Base-by-base conservation (phyloP, 2,888 invertebrate species). In the Anthoptus insignis region DNA sequence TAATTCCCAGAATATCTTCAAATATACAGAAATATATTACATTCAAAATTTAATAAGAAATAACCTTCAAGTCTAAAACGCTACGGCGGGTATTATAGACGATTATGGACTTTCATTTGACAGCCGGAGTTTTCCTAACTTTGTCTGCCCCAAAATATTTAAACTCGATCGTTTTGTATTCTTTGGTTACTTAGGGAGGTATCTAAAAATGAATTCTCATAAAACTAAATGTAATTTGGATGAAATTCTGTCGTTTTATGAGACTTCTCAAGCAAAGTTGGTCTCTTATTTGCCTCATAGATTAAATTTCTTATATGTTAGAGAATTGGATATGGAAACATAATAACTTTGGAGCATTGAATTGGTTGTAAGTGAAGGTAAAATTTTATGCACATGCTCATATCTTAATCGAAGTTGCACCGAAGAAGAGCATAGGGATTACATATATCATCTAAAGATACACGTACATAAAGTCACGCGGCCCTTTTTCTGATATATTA, bases 181-280 rank as follows among this genome's bases (percentile, higher is more conserved):
- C 63, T 64, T 61, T 60, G 29, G 59, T 64, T 59, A 61, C 66
- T 65, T 50, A 66, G 59, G 64, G 58, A 68, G 63, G 60, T 63
- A 70, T 72, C 73, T 68, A 64, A 71, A 45, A 75, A 77, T 73
- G 77, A 76, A 75, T 78, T 76, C 76, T 70, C 67, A 66, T 77
- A 77, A 79, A 80, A 77, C 76, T 75, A 73, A 74, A 73, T 74
- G 60, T 68, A 68, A 73, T 72, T 76, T 72, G 74, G 71, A 73
- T 64, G 64, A 73, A 75, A 73, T 71, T 71, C 68, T 69, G 69
- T 61, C 63, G 65, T 73, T 74, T 73, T 71, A 75, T 73, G 70
- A 66, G 68, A 67, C 64, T 65, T 69, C 42, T 3, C 21, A 37
- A 69, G 59, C 63, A 45, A 64, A 65, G 63, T 45, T 57, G 39